phyloP scores from a whole-genome alignment of 2,797 vertebrate species.

The Trematomus bernacchii region DNA sequence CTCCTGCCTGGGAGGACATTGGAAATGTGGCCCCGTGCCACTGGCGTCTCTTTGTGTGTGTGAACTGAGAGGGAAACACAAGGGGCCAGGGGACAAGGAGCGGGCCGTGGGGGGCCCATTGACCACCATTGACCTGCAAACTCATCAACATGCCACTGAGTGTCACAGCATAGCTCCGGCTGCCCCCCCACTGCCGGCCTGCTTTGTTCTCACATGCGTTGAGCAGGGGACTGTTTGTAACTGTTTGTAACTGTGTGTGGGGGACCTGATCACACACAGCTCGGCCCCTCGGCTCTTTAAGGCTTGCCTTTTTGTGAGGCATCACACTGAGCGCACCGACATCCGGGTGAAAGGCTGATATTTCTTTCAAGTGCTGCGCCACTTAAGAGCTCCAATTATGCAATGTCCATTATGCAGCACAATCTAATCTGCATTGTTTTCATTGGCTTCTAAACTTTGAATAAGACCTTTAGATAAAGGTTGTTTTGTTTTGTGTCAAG shows the following conservation, averaged over 20 bases:
- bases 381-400: constrained; percentile 45
- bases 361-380: constrained; percentile 33
- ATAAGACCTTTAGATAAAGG: not conserved
- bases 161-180: constrained; percentile 77
- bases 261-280: constrained; percentile 78
- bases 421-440: constrained; percentile 20
- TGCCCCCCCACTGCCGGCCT: constrained; percentile 72
- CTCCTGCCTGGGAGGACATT: constrained; percentile 70
- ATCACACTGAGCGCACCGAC: constrained; percentile 45
- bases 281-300: constrained; percentile 52
- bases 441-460: constrained; percentile 24
- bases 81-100: constrained; percentile 77
- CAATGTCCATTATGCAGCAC: constrained; percentile 22
- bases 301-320: constrained; percentile 53
- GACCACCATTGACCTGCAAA: constrained; percentile 85
- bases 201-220: constrained; percentile 77
- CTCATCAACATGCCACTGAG: constrained; percentile 87
- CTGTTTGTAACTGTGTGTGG: constrained; percentile 75
- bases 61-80: constrained; percentile 86
- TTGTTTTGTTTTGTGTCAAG: too few species aligned
- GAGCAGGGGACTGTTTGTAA: constrained; percentile 73
- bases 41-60: constrained; percentile 82
- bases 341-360: constrained; percentile 31
- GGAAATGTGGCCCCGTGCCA: constrained; percentile 76
- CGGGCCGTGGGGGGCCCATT: constrained; percentile 83